Conservation (phyloP, 2,888 invertebrate genomes). For the Parnassius apollo region DNA sequence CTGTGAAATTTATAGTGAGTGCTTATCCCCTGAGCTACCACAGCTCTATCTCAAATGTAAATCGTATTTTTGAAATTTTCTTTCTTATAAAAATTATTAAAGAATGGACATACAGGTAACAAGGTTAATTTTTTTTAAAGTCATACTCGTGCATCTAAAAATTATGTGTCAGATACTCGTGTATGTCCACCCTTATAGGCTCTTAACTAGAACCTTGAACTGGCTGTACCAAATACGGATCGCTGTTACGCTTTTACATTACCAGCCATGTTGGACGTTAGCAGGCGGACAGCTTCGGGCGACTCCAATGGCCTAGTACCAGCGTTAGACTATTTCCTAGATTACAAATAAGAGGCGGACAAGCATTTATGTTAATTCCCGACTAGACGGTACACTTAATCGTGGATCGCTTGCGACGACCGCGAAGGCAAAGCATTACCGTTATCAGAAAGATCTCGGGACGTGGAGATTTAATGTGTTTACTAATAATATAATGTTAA, state of each 20-base stretch:
- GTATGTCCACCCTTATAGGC: too few relatives aligned
- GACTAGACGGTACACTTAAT: constrained; percentile 28
- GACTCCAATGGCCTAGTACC: constrained; percentile 12
- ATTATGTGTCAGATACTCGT: too few relatives aligned
- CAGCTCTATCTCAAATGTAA: not conserved
- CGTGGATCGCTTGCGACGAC: constrained; percentile 17
- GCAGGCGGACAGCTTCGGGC: constrained; percentile 4
- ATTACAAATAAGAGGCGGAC: constrained; percentile 39
- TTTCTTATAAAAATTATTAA: too few relatives aligned
- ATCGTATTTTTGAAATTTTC: not conserved
- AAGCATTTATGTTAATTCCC: constrained; percentile 49
- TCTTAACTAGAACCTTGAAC: constrained; percentile 7
- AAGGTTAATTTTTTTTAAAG: too few relatives aligned
- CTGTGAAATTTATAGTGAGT: too few relatives aligned
- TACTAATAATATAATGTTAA: not conserved
- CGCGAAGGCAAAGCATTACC: constrained; percentile 12
- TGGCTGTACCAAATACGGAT: not conserved
- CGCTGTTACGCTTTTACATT: not conserved
- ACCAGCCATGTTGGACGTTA: constrained; percentile 8
- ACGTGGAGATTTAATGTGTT: not conserved
- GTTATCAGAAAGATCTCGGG: constrained; percentile 5
- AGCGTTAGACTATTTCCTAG: constrained; percentile 36
- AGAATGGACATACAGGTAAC: too few relatives aligned
- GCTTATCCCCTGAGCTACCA: too few relatives aligned
- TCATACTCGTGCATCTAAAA: too few relatives aligned